Percentiles rank a stretch among this genome's conserved stretches.
These are phyloP conservation scores for Neogobius melanostomus DNA, from an alignment of 2,113 vertebrate species.

Conservation along the genomic window DNA sequence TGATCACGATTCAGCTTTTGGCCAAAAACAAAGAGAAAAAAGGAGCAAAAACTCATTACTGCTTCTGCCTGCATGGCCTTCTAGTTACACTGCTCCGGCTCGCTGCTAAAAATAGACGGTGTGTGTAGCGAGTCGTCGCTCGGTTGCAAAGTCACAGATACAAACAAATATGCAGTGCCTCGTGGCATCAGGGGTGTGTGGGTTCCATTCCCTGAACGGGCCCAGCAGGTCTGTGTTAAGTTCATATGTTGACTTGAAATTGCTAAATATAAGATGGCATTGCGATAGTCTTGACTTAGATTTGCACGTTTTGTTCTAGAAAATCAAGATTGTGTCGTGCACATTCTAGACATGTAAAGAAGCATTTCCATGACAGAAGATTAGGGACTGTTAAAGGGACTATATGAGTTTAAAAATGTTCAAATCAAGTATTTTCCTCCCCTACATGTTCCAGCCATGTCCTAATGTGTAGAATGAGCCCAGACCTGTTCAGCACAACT, in stretches of 20 bases:
- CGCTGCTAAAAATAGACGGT: conserved; percentile 1
- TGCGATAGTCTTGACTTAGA: too few relatives aligned
- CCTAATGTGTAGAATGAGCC: too few relatives aligned
- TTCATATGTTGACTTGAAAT: not conserved
- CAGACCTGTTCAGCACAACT: too few relatives aligned
- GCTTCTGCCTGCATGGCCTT: conserved; percentile 47
- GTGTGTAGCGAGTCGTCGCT: not conserved
- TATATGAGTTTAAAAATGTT: too few relatives aligned
- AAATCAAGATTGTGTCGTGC: too few relatives aligned
- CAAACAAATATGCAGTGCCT: not conserved
- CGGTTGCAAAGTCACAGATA: not conserved
- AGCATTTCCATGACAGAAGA: too few relatives aligned
- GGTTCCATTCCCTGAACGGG: not conserved
- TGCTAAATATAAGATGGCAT: too few relatives aligned
- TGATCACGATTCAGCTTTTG: conserved; percentile 63
- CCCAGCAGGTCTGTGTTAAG: not conserved
- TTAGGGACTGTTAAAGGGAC: too few relatives aligned
- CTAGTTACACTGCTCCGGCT: conserved; percentile 23
- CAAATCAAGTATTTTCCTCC: too few relatives aligned
- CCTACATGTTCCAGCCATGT: too few relatives aligned
- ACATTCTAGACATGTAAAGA: too few relatives aligned
- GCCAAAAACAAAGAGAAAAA: conserved; percentile 60
- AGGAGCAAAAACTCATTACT: conserved; percentile 55
- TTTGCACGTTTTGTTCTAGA: too few relatives aligned
- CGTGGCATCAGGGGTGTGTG: not conserved